A percentile compares a stretch with the other conserved stretches of the same genome.
These are phyloP conservation scores for Lepisosteus osseus DNA, from an alignment of 2,113 vertebrate species.

Conservation along the genomic window DNA sequence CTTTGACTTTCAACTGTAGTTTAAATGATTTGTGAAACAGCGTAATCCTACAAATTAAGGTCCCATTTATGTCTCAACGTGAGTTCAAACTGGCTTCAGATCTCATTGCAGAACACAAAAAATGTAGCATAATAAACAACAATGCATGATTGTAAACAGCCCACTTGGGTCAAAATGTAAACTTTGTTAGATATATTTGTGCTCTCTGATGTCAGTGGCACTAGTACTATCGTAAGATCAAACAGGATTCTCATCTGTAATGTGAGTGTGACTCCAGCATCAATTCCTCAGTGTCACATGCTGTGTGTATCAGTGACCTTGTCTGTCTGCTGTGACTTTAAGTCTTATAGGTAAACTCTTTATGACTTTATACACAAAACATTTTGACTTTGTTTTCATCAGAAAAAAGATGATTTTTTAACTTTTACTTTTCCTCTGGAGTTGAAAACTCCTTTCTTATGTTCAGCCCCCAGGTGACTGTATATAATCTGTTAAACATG, in stretches of 20 bases:
- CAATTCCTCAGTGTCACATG: constrained; percentile 20
- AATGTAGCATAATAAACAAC: constrained; percentile 24
- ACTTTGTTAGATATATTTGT: constrained; percentile 20
- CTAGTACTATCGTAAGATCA: background rate
- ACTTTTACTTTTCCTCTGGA: constrained; percentile 3
- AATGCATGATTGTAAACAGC: constrained; percentile 55
- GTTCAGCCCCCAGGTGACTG: constrained; percentile 30
- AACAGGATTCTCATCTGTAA: background rate
- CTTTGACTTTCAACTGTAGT: too few species aligned
- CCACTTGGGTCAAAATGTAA: constrained; percentile 25
- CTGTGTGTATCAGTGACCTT: constrained; percentile 41
- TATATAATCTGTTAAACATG: constrained; percentile 40
- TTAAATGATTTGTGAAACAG: too few species aligned
- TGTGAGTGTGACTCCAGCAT: background rate
- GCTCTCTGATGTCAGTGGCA: constrained; percentile 23
- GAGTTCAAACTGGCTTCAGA: constrained; percentile 9
- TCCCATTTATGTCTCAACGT: background rate
- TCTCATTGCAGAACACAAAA: constrained; percentile 19
- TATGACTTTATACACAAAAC: constrained; percentile 10
- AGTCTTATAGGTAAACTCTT: constrained; percentile 34
- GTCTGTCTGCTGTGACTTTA: background rate
- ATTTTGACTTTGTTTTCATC: too few species aligned
- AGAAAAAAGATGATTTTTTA: too few species aligned
- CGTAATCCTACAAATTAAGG: background rate
- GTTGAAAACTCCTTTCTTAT: constrained; percentile 18